Base-by-base conservation (phyloP, 2,113 vertebrate species). In the Nibea albiflora region DNA sequence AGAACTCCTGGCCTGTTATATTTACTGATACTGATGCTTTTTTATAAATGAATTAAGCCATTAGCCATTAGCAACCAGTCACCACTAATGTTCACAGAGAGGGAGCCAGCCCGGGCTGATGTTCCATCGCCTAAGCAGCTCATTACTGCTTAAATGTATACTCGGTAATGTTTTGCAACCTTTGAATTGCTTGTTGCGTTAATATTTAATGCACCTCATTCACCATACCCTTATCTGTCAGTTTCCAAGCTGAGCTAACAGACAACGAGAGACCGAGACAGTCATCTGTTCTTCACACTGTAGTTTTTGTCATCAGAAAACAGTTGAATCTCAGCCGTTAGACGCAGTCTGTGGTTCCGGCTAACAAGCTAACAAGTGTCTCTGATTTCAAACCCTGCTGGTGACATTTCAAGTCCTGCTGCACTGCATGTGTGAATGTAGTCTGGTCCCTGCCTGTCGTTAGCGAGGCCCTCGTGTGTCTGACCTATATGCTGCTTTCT, bases 371-470 rank as follows among this genome's bases (percentile, higher is more conserved):
- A 26, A 26, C 4, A 28, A 76, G 46, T 76, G 72, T 84, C 72
- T 70, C 35, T 74, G 24, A 24, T 47, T 88, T 88, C 6, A 6
- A 96, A 94, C 88, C 86, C 90, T 91, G 91, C 94, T 96, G 96
- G 96, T 95, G 88, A 88, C 97, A 97, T 97, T 98, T 98, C 97
- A 98, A 97, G 98, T 96, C 96, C 97, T 98, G 96, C 95, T 95
- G 95, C 95, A 92, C 94, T 97, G 97, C 97, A 97, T 97, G 97
- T 95, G 84, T 95, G 93, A 92, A 95, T 95, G 96, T 95, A 95
- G 94, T 95, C 92, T 97, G 95, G 95, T 97, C 93, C 91, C 95
- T 96, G 95, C 96, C 96, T 96, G 95, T 95, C 73, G 82, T 84
- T 67, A 63, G 95, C 90, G 80, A 94, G 95, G 80, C 79, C 81